These are phyloP conservation scores for Fistularia tabacaria DNA, from an alignment of 2,797 vertebrate genomes.

Conservation along the genomic window DNA sequence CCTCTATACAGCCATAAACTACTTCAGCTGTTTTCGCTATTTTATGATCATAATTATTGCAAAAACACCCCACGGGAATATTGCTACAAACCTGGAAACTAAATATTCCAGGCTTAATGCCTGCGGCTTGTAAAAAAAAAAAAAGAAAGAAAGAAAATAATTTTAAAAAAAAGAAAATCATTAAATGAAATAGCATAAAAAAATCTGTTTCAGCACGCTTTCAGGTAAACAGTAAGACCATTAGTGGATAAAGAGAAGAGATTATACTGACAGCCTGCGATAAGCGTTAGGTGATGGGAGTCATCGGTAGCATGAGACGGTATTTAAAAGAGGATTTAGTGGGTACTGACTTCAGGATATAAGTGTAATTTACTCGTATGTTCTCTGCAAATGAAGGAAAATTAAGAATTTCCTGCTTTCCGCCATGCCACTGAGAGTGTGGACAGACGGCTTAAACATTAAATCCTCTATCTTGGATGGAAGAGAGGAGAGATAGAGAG, in stretches of 20 bases:
- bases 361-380: conserved; percentile 15
- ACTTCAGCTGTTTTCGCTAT: no score
- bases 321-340: conserved; percentile 27
- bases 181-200: no score
- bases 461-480: conserved; percentile 18
- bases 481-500: background rate
- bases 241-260: background rate
- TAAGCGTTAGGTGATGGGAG: background rate
- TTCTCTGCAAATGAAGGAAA: conserved; percentile 36
- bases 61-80: background rate
- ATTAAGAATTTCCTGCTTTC: conserved; percentile 29
- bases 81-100: no score
- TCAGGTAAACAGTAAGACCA: no score
- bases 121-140: background rate
- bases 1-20: no score
- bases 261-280: conserved; percentile 2
- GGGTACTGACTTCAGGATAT: conserved; percentile 16
- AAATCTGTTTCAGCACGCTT: no score
- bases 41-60: no score
- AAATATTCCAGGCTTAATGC: no score
- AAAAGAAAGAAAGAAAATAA: background rate
- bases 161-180: background rate
- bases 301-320: conserved; percentile 5
- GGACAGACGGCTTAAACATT: conserved; percentile 39
- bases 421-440: conserved; percentile 12